Evolutionary conservation across 2,113 vertebrate genomes (phyloP).

Genomic region (Forbesichthys agassizii): DNA sequence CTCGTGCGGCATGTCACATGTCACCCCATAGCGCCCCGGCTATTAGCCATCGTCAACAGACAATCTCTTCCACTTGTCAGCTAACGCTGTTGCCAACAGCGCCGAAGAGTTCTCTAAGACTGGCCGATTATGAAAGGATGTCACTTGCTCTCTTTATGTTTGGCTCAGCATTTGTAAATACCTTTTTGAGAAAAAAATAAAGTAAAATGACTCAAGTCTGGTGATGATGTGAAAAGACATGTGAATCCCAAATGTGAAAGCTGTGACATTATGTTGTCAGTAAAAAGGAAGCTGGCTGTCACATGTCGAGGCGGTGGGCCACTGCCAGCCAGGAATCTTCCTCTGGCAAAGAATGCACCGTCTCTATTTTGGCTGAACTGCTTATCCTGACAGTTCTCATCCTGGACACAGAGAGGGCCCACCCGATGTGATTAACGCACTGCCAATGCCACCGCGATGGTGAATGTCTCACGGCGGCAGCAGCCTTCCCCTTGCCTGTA

Average conservation of each 20-base stretch:
- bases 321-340: conserved; percentile 20
- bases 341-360: conserved; percentile 33
- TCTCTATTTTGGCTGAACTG: conserved; percentile 49
- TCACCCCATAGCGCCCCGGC: too few species aligned
- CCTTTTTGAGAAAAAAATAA: neutral
- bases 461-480: conserved; percentile 64
- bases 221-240: conserved; percentile 42
- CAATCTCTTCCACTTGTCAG: too few species aligned
- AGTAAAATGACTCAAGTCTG: conserved; percentile 33
- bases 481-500: conserved; percentile 49
- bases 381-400: conserved; percentile 61
- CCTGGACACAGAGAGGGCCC: conserved; percentile 57
- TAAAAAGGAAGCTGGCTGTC: conserved; percentile 22
- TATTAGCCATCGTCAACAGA: too few species aligned
- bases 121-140: conserved; percentile 55
- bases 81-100: too few species aligned
- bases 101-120: neutral
- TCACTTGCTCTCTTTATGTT: conserved; percentile 33
- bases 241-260: conserved; percentile 47
- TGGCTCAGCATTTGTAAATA: conserved; percentile 20
- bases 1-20: too few species aligned
- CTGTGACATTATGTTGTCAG: conserved; percentile 30
- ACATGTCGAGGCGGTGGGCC: conserved; percentile 27
- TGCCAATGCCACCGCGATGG: conserved; percentile 46
- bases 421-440: conserved; percentile 66